phyloP scores from a whole-genome alignment of 2,797 vertebrate species.

The Crenichthys baileyi region DNA sequence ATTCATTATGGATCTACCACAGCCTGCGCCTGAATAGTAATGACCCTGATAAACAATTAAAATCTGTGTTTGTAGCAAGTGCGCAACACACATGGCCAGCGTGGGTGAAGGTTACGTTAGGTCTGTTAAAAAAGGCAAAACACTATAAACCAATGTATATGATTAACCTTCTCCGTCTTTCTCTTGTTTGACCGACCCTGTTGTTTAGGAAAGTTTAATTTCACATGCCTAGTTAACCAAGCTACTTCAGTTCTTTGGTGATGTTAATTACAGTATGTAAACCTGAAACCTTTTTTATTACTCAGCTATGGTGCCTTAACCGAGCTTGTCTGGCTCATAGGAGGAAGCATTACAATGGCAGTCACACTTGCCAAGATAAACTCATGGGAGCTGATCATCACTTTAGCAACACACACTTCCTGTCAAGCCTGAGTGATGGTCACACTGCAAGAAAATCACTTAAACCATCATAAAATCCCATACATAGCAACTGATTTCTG shows the following conservation, averaged over 20 bases:
- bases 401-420: conserved; percentile 28
- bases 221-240: background rate
- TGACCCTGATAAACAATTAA: conserved; percentile 71
- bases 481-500: conserved; percentile 9
- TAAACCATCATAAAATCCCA: conserved; percentile 29
- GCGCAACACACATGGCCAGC: conserved; percentile 20
- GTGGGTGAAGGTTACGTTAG: conserved; percentile 45
- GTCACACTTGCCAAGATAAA: conserved; percentile 36
- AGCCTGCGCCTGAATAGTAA: conserved; percentile 67
- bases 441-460: conserved; percentile 40
- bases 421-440: conserved; percentile 49
- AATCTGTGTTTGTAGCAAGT: conserved; percentile 47
- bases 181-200: background rate
- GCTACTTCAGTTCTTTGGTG: background rate
- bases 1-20: conserved; percentile 59
- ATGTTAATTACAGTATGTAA: background rate
- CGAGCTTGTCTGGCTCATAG: conserved; percentile 13
- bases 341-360: conserved; percentile 30
- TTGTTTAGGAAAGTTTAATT: conserved; percentile 6
- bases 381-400: conserved; percentile 42
- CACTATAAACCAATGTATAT: conserved; percentile 4
- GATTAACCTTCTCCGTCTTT: conserved; percentile 6
- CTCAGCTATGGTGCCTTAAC: background rate
- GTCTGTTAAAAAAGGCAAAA: conserved; percentile 13
- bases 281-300: conserved; percentile 4